Conservation (phyloP, 2,113 vertebrate genomes). For the Gymnocephalus cernua region DNA sequence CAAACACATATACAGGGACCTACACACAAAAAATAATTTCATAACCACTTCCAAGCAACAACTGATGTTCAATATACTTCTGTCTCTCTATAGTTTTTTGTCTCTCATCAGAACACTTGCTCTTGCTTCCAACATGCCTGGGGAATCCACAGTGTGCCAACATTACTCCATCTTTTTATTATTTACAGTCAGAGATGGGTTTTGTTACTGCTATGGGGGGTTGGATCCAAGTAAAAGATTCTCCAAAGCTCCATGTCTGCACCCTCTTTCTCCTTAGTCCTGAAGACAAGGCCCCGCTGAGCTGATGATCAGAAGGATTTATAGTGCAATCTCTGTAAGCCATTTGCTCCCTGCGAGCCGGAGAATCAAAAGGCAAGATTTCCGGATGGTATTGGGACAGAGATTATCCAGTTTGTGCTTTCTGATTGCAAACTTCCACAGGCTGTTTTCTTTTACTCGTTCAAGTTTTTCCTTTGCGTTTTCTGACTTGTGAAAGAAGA, state of each 20-base stretch:
- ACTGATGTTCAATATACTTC: constrained; percentile 17
- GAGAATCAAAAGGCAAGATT: constrained; percentile 83
- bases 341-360: constrained; percentile 77
- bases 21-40: background rate
- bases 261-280: constrained; percentile 42
- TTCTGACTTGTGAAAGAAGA: constrained; percentile 50
- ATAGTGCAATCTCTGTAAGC: constrained; percentile 79
- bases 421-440: constrained; percentile 82
- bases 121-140: constrained; percentile 58
- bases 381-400: constrained; percentile 79
- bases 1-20: background rate
- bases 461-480: constrained; percentile 54
- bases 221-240: constrained; percentile 53
- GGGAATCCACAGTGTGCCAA: constrained; percentile 54
- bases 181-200: constrained; percentile 62
- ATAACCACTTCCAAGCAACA: constrained; percentile 16
- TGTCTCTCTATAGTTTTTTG: constrained; percentile 25
- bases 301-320: constrained; percentile 76
- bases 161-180: constrained; percentile 59
- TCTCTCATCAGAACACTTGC: constrained; percentile 48
- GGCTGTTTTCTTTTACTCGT: constrained; percentile 72
- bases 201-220: constrained; percentile 55
- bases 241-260: constrained; percentile 55
- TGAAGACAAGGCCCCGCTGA: constrained; percentile 64
- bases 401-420: constrained; percentile 82